Evolutionary conservation across 2,797 vertebrate genomes (phyloP).

Genomic region (Alauda arvensis): DNA sequence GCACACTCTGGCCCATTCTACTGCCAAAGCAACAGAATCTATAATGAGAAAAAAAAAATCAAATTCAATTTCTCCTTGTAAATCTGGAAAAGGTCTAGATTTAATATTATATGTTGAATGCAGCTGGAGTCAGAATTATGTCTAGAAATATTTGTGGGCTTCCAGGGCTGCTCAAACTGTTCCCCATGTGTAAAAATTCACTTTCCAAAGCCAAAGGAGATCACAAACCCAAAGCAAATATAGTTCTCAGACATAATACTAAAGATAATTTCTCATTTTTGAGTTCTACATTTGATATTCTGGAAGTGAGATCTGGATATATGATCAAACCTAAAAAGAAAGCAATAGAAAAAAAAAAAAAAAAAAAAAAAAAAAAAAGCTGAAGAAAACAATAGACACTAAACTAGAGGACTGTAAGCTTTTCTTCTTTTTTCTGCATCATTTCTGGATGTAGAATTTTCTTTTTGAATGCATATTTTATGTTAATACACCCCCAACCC

Average conservation of each 20-base stretch:
- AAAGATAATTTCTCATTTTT: background rate
- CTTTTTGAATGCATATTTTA: background rate
- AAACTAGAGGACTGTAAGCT: background rate
- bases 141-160: conserved; percentile 22
- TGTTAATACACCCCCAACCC: rapidly evolving
- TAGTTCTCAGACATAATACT: background rate
- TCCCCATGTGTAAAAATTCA: background rate
- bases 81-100: conserved; percentile 20
- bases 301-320: background rate
- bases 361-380: no score
- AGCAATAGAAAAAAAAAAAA: background rate
- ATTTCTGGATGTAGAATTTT: background rate
- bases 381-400: background rate
- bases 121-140: background rate
- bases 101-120: background rate
- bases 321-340: background rate
- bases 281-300: background rate
- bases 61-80: background rate
- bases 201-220: background rate
- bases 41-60: background rate
- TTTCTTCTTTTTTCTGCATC: background rate
- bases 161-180: background rate
- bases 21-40: conserved; percentile 2
- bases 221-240: background rate
- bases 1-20: background rate